Conservation (phyloP, 2,888 invertebrate genomes). For the Himalopsyche tibetana region DNA sequence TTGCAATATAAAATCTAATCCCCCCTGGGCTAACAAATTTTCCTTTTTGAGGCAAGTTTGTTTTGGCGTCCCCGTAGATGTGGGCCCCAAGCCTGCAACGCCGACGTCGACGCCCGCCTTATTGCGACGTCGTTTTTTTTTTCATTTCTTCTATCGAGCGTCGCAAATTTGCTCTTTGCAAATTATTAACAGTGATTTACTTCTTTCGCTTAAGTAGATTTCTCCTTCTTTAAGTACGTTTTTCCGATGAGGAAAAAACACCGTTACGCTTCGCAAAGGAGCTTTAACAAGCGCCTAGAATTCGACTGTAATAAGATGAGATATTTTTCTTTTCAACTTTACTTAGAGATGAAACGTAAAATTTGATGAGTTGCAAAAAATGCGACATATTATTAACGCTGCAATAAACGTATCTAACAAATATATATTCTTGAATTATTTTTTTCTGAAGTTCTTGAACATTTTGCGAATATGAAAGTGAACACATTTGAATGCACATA, state of each 20-base stretch:
- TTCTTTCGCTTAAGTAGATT: conserved; percentile 50
- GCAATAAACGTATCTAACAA: neutral
- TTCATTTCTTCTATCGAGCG: conserved; percentile 51
- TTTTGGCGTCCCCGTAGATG: conserved; percentile 41
- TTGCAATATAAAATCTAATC: conserved; percentile 56
- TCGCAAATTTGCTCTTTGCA: conserved; percentile 57
- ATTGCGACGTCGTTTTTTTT: conserved; percentile 46
- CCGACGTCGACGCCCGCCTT: conserved; percentile 20
- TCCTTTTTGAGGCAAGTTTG: conserved; percentile 48
- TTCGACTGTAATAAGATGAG: conserved; percentile 10
- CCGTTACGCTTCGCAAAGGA: conserved; percentile 30
- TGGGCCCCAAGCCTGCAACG: conserved; percentile 12
- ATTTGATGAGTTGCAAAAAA: neutral
- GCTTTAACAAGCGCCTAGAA: conserved; percentile 30
- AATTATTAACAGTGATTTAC: conserved; percentile 63
- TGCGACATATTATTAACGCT: neutral
- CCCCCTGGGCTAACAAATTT: conserved; percentile 55
- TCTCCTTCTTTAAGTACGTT: conserved; percentile 44
- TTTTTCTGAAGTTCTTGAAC: too few species aligned
- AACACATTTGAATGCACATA: too few species aligned
- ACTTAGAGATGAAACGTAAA: neutral
- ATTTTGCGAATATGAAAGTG: too few species aligned
- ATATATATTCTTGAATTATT: too few species aligned
- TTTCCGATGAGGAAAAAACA: conserved; percentile 34
- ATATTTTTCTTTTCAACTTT: conserved; percentile 30